These are phyloP conservation scores for Harmothoe impar DNA, from an alignment of 2,888 invertebrate genomes.

Conservation along the genomic window DNA sequence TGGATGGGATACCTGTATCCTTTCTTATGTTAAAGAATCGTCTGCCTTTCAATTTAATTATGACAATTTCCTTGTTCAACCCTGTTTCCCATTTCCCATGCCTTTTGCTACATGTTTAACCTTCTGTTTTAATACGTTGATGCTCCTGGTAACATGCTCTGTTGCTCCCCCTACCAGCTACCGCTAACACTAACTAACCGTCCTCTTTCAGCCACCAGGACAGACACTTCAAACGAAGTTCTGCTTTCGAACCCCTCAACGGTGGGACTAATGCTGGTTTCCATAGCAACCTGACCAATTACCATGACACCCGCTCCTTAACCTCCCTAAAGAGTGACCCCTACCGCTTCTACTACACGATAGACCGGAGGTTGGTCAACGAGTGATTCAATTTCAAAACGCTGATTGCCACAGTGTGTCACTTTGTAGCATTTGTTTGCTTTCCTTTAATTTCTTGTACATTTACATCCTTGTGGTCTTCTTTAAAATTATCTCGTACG, in stretches of 20 bases:
- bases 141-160: background rate
- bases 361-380: slow-evolving; percentile 56
- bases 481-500: no score
- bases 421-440: background rate
- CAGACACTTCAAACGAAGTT: slow-evolving; percentile 56
- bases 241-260: slow-evolving; percentile 56
- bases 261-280: slow-evolving; percentile 50
- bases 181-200: background rate
- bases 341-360: slow-evolving; percentile 55
- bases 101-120: no score
- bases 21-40: no score
- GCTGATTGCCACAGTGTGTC: background rate
- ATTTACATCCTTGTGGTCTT: no score
- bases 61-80: no score
- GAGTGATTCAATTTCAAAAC: background rate
- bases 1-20: no score
- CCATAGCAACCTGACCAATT: slow-evolving; percentile 57
- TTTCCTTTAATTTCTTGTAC: background rate
- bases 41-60: no score
- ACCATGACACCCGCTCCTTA: slow-evolving; percentile 57
- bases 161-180: background rate
- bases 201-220: slow-evolving; percentile 52
- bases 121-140: no score
- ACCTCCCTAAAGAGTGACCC: slow-evolving; percentile 59
- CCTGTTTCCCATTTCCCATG: no score